These are phyloP conservation scores for Criorhina ranunculi DNA, from an alignment of 2,888 invertebrate genomes.

Conservation along the genomic window DNA sequence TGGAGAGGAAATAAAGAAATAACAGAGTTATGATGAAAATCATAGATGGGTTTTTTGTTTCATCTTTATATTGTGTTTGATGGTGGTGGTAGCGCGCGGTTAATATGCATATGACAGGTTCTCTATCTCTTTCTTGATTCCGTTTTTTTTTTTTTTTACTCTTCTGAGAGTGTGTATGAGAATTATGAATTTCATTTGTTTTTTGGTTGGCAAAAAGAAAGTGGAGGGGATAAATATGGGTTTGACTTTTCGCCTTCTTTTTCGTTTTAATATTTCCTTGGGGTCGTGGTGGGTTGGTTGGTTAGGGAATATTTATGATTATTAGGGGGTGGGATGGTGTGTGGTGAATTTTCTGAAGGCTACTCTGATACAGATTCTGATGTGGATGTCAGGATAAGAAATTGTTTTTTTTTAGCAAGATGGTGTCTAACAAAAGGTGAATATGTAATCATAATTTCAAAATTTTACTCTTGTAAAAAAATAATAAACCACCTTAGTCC, in stretches of 20 bases:
- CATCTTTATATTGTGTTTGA: slow-evolving; percentile 73
- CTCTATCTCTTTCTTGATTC: slow-evolving; percentile 59
- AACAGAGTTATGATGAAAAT: slow-evolving; percentile 76
- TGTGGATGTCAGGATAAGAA: background rate
- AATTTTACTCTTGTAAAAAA: slow-evolving; percentile 20
- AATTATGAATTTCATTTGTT: slow-evolving; percentile 78
- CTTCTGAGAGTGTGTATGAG: slow-evolving; percentile 70
- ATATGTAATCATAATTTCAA: slow-evolving; percentile 63
- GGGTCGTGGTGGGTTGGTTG: slow-evolving; percentile 21
- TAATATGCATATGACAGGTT: slow-evolving; percentile 77
- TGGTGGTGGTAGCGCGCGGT: slow-evolving; percentile 67
- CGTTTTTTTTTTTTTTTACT: slow-evolving; percentile 17
- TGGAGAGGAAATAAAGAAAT: slow-evolving; percentile 71
- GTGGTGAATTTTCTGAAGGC: background rate
- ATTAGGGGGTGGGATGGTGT: slow-evolving; percentile 13
- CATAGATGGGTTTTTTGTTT: slow-evolving; percentile 76
- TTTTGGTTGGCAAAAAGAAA: slow-evolving; percentile 68
- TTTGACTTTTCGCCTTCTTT: slow-evolving; percentile 63
- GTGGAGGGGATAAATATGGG: slow-evolving; percentile 74
- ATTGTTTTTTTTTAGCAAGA: slow-evolving; percentile 26
- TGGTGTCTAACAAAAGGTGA: slow-evolving; percentile 42
- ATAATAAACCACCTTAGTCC: slow-evolving; percentile 49
- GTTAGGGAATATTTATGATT: slow-evolving; percentile 9
- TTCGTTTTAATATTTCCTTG: slow-evolving; percentile 11
- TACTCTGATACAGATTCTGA: background rate